Base-by-base conservation (phyloP, 2,113 vertebrate genomes). In the Bufo bufo region DNA sequence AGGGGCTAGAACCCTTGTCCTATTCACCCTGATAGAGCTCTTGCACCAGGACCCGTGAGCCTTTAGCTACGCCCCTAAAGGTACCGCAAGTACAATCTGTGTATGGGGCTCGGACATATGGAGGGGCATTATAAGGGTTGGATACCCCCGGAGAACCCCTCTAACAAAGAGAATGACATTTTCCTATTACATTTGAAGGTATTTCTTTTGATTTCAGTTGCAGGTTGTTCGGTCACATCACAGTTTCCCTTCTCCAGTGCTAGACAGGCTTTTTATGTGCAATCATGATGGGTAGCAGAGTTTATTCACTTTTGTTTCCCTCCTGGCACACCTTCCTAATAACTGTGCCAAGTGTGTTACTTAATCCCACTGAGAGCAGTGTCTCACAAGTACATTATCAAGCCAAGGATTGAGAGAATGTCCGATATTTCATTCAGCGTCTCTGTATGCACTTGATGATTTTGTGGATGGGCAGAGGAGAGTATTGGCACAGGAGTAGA, bases 251-350 rank as follows among this genome's bases (percentile, higher is more conserved):
- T 77, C 66, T 75, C 56, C 45, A 49, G 61, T 59, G 17, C 56
- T 75, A 83, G 80, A 66, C 66, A 17, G 50, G 66, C 66, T 65
- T 78, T 66, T 52, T 86, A 11, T 86, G 23, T 71, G 19, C 54
- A 63, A 49, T 45, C 82, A 77, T 83, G 58, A 83, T 65, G 66
- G 69, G 80, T 82, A 82, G 86, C 74, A 52, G 87, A 77, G 63
- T 84, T 83, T 84, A 78, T 88, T 84, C 81, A 77, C 81, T 43
- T 84, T 84, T 84, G 82, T 89, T 78, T 89, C 82, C 87, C 61
- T 66, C 81, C 66, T 89, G 87, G 87, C 87, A 78, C 47, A 23
- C 49, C 49, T 65, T 59, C 59, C n/a, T 13, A 23, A 10, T 69
- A 9, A 69, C 33, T 3, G 9, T 89, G 81, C 87, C 87, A 88